Conservation (phyloP, 1,140 invertebrate species). For the Ips nitidus region DNA sequence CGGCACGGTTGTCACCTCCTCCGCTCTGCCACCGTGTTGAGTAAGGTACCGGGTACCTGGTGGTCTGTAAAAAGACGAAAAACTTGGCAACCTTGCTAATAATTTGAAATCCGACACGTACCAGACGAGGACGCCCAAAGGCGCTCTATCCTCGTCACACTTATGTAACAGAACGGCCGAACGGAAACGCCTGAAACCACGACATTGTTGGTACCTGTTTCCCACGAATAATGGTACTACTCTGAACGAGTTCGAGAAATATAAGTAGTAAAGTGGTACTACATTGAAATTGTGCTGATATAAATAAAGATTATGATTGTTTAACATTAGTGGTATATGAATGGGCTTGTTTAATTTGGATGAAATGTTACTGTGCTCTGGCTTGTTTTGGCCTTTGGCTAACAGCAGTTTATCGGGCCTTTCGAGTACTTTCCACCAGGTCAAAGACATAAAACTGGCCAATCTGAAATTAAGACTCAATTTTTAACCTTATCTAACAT, state of each 20-base stretch:
- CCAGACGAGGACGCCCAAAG: constrained; percentile 16
- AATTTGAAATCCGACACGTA: constrained; percentile 31
- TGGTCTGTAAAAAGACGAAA: background rate
- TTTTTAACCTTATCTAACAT: background rate
- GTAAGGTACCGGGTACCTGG: background rate
- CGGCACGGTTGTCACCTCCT: constrained; percentile 7
- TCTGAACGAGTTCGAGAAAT: constrained; percentile 33
- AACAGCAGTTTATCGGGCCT: no score
- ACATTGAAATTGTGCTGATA: constrained; percentile 34
- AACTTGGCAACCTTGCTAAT: background rate
- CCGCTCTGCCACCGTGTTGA: background rate
- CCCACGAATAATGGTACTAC: constrained; percentile 36
- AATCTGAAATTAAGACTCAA: no score
- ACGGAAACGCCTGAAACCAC: constrained; percentile 34
- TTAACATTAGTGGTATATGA: constrained; percentile 14
- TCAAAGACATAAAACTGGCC: no score
- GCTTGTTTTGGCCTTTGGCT: background rate
- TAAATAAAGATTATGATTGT: constrained; percentile 35
- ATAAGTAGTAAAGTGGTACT: constrained; percentile 34
- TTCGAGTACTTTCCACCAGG: no score
- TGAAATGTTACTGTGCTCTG: background rate
- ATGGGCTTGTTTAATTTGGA: constrained; percentile 9
- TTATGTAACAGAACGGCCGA: constrained; percentile 18
- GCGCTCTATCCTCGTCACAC: constrained; percentile 19
- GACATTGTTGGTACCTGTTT: constrained; percentile 36